Conservation (phyloP, 2,888 invertebrate species). For the Patella caerulea region DNA sequence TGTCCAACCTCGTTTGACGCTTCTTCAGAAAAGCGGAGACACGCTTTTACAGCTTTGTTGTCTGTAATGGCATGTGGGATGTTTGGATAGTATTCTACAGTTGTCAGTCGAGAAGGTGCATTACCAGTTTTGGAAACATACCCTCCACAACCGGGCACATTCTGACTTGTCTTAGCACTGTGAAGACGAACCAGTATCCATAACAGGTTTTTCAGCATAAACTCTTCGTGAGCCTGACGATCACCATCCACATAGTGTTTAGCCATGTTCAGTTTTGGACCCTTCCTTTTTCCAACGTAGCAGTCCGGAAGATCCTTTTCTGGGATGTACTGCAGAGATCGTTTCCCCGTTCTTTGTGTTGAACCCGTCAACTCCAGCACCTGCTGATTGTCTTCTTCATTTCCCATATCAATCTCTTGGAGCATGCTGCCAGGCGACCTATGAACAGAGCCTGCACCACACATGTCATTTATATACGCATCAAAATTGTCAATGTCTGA, state of each 20-base stretch:
- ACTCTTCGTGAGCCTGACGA: too few species aligned
- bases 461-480: slow-evolving; percentile 38
- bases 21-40: slow-evolving; percentile 32
- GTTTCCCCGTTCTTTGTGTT: too few species aligned
- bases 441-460: slow-evolving; percentile 39
- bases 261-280: too few species aligned
- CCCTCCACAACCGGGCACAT: slow-evolving; percentile 36
- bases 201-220: too few species aligned
- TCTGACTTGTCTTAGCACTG: too few species aligned
- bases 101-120: slow-evolving; percentile 32
- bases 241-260: too few species aligned
- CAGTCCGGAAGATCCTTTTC: too few species aligned
- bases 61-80: slow-evolving; percentile 45
- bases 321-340: too few species aligned
- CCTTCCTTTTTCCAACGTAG: too few species aligned
- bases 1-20: slow-evolving; percentile 33
- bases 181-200: too few species aligned
- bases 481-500: slow-evolving; percentile 51
- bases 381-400: too few species aligned
- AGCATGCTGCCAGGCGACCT: slow-evolving; percentile 51
- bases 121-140: slow-evolving; percentile 39
- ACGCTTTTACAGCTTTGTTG: slow-evolving; percentile 39
- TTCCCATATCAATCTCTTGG: slow-evolving; percentile 33
- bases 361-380: too few species aligned
- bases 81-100: slow-evolving; percentile 45